Conservation (phyloP, 2,888 invertebrate genomes). For the Platerodrilus igneus region DNA sequence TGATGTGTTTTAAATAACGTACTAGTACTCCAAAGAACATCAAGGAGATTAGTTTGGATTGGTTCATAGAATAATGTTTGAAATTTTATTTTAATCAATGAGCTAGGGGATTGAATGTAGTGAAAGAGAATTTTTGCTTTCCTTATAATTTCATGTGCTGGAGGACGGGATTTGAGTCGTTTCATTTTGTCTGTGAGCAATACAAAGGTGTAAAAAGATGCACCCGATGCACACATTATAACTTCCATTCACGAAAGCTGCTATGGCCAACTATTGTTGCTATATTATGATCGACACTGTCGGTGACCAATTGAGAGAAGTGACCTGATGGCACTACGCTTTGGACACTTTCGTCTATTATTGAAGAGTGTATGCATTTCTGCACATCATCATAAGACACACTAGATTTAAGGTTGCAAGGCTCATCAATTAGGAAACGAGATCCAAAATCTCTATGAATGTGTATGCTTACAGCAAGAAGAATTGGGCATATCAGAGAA, state of each 20-base stretch:
- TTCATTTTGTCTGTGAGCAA: conserved; percentile 9
- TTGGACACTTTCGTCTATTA: conserved; percentile 5
- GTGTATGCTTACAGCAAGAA: neutral
- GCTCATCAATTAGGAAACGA: conserved; percentile 1
- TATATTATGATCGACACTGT: conserved; percentile 4
- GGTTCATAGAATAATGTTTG: conserved; percentile 4
- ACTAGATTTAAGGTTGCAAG: neutral
- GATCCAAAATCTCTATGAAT: conserved; percentile 1
- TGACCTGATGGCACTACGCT: conserved; percentile 1
- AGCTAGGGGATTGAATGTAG: conserved; percentile 3
- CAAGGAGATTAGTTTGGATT: conserved; percentile 4
- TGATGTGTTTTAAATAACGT: conserved; percentile 4
- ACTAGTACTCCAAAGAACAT: conserved; percentile 6
- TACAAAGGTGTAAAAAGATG: conserved; percentile 2
- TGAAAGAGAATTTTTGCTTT: conserved; percentile 3
- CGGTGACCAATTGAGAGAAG: conserved; percentile 5
- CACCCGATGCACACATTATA: conserved; percentile 3
- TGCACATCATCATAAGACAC: no score
- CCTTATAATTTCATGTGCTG: conserved; percentile 4
- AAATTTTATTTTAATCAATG: conserved; percentile 8
- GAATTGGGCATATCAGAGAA: neutral
- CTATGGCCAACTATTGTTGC: conserved; percentile 5
- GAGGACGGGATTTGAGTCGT: conserved; percentile 5
- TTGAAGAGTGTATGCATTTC: conserved; percentile 6
- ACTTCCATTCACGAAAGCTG: conserved; percentile 5